Evolutionary conservation across 1,140 invertebrate genomes (phyloP).

Genomic region (Dinoponera quadriceps): DNA sequence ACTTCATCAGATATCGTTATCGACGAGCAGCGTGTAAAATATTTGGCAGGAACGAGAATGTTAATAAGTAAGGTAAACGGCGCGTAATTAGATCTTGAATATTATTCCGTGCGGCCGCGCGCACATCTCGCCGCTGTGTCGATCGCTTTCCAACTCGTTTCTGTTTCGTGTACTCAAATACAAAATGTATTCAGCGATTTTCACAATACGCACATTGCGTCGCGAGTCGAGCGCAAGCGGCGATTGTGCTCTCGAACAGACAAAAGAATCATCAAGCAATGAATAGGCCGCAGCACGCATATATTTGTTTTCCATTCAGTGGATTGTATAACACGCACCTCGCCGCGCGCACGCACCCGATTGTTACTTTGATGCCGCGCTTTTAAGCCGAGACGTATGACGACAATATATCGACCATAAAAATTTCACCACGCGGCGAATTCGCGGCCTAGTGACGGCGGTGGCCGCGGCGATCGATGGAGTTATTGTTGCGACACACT

Average conservation of each 20-base stretch:
- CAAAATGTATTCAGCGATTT: constrained; percentile 43
- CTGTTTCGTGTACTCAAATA: background rate
- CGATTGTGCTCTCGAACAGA: constrained; percentile 40
- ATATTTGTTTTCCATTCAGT: constrained; percentile 43
- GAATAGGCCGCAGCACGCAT: constrained; percentile 25
- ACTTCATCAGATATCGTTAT: constrained; percentile 16
- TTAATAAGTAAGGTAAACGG: constrained; percentile 46
- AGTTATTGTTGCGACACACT: constrained; percentile 26
- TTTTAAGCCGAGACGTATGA: constrained; percentile 32
- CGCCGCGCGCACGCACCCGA: background rate
- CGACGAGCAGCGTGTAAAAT: background rate
- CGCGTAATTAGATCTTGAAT: constrained; percentile 47
- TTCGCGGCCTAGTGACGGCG: constrained; percentile 2
- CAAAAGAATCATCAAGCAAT: constrained; percentile 54
- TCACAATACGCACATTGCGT: constrained; percentile 23
- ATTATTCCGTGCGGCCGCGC: constrained; percentile 1
- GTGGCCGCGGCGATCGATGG: constrained; percentile 27
- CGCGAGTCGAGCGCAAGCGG: constrained; percentile 27
- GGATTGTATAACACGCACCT: background rate
- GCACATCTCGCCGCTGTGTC: background rate
- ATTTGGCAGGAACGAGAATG: constrained; percentile 10
- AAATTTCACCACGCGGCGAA: constrained; percentile 12
- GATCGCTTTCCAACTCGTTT: constrained; percentile 46
- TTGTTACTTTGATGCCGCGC: constrained; percentile 34
- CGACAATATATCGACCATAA: constrained; percentile 25